phyloP scores from a whole-genome alignment of 2,113 vertebrate genomes.

The Nannospalax galili region DNA sequence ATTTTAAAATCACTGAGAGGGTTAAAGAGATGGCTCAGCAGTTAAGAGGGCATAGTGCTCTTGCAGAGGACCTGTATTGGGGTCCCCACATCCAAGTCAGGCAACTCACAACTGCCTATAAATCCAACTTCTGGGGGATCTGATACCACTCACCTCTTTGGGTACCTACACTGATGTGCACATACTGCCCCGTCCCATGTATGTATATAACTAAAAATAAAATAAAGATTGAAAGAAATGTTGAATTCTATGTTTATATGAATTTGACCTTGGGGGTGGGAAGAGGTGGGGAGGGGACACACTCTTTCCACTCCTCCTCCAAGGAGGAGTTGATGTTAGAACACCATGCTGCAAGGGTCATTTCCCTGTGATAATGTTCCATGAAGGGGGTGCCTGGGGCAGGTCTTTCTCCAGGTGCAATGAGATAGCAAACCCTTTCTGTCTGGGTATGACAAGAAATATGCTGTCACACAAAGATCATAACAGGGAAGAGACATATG shows the following conservation, averaged over 20 bases:
- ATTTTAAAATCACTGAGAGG: background rate
- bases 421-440: background rate
- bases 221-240: background rate
- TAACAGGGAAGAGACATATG: background rate
- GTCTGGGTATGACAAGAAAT: background rate
- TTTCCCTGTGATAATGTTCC: background rate
- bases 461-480: background rate
- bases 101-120: no score
- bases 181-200: no score
- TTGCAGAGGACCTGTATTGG: no score
- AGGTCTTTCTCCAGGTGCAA: background rate
- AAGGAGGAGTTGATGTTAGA: background rate
- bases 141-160: no score
- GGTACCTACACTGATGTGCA: no score
- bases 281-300: background rate
- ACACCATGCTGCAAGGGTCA: background rate
- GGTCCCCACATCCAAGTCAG: no score
- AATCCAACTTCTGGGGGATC: no score
- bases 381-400: background rate
- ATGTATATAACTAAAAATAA: no score
- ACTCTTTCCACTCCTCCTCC: background rate
- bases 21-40: no score
- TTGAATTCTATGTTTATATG: background rate
- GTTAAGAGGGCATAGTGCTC: no score
- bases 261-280: background rate